phyloP scores from a whole-genome alignment of 2,888 invertebrate genomes.

The Stenolophus ochropezus region DNA sequence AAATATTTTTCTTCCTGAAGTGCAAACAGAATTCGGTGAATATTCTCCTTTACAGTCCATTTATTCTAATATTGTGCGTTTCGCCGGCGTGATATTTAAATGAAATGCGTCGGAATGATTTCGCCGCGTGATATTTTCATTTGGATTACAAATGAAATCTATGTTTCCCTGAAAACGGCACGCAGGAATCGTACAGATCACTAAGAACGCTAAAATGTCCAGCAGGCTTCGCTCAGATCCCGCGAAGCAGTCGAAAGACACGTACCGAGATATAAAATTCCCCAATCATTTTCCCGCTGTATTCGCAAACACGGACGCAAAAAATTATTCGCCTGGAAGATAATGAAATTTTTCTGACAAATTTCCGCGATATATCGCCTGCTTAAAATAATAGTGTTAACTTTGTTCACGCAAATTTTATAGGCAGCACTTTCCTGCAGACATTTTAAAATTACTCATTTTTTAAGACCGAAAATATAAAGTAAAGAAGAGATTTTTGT shows the following conservation, averaged over 20 bases:
- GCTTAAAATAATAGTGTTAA: too few relatives aligned
- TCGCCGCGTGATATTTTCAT: conserved; percentile 52
- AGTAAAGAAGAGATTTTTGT: too few relatives aligned
- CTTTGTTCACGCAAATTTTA: too few relatives aligned
- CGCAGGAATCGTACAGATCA: conserved; percentile 62
- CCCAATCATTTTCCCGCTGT: not conserved
- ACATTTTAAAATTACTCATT: too few relatives aligned
- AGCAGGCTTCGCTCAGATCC: conserved; percentile 35
- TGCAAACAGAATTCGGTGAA: not conserved
- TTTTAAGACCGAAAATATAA: too few relatives aligned
- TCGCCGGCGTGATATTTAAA: conserved; percentile 23
- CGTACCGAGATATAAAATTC: conserved; percentile 13
- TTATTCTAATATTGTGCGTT: conserved; percentile 4
- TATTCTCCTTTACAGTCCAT: conserved; percentile 3
- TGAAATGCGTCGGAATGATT: conserved; percentile 7
- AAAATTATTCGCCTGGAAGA: not conserved
- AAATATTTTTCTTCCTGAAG: not conserved
- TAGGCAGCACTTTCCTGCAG: too few relatives aligned
- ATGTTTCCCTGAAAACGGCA: conserved; percentile 70
- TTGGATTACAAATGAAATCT: conserved; percentile 68
- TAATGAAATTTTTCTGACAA: not conserved
- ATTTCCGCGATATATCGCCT: not conserved
- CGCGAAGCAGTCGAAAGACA: not conserved
- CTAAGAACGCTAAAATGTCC: conserved; percentile 47
- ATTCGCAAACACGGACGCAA: not conserved